Conservation (phyloP, 2,797 vertebrate genomes). For the Pygocentrus nattereri region DNA sequence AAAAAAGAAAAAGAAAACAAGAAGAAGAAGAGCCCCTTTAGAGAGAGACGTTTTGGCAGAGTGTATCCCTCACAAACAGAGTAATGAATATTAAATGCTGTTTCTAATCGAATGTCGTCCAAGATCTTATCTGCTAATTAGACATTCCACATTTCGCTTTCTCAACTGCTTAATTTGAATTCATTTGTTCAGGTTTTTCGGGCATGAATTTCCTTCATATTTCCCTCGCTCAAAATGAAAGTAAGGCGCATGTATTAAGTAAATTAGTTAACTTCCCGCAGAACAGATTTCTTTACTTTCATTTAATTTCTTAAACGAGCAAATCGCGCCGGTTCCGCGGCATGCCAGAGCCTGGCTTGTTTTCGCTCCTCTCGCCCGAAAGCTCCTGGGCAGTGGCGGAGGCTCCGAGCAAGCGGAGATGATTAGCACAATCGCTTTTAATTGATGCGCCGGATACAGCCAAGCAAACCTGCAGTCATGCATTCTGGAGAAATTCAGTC, state of each 20-base stretch:
- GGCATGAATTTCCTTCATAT: constrained; percentile 25
- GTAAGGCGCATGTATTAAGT: constrained; percentile 37
- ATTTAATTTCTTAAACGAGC: constrained; percentile 47
- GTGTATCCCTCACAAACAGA: constrained; percentile 26
- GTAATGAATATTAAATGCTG: constrained; percentile 47
- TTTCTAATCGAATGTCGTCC: constrained; percentile 39
- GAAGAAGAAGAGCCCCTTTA: constrained; percentile 24
- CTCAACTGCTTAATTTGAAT: constrained; percentile 37
- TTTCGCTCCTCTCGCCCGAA: constrained; percentile 17
- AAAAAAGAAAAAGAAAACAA: not conserved
- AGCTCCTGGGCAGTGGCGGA: constrained; percentile 24
- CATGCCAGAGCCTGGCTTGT: constrained; percentile 10
- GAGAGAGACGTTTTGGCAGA: constrained; percentile 17
- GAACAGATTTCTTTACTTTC: constrained; percentile 49
- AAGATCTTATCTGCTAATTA: constrained; percentile 45
- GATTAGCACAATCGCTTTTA: constrained; percentile 46
- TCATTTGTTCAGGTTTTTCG: constrained; percentile 45
- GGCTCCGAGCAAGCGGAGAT: constrained; percentile 12
- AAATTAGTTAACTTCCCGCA: constrained; percentile 43
- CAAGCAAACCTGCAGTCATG: not conserved
- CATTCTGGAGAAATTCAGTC: constrained; percentile 16
- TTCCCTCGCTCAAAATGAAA: constrained; percentile 28
- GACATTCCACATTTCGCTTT: constrained; percentile 41
- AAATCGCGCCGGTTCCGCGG: not conserved
- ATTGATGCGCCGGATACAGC: constrained; percentile 23